Base-by-base conservation (phyloP, 2,888 invertebrate genomes). In the Andrena flavipes region DNA sequence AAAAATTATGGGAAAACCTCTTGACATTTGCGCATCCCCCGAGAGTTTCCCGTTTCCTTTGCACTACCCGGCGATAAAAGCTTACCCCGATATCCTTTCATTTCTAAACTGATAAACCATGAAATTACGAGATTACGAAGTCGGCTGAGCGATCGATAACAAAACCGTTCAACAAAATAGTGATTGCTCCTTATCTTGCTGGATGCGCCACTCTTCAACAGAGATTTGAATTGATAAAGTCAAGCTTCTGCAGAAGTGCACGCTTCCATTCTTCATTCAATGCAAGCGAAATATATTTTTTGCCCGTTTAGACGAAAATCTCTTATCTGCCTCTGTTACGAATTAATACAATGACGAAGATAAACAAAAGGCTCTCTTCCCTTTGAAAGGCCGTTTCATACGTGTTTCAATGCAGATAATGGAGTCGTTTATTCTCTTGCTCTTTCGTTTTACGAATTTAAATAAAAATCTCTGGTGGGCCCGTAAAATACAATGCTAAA, bases 21-120 rank as follows among this genome's bases (percentile, higher is more conserved):
- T 68, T 76, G 77, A 80, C 83, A 76, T 84, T 84, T 77, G 65
- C 49, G n/a, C 62, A 56, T 63, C 80, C 77, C 77, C 16, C 20
- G 83, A 51, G 75, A 48, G 49, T 65, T 48, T 63, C 65, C 49
- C 49, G 30, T 62, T 70, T 56, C 59, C 30, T n/a, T 49, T 54
- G 70, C 49, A 51, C 13, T 8, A 59, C 29, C 30, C 20, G 13
- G 48, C 42, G 54, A 73, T 75, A 63, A 77, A 77, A 84, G 76
- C 73, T 82, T 62, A 63, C 16, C 74, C 74, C 23, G 72, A 74
- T 83, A 59, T 78, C 64, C 70, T 65, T 72, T 75, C 80, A 80
- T 83, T 80, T 80, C 63, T 75, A 73, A 72, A 33, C 51, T 30
- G 20, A 65, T 63, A 26, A 54, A 30, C 33, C 48, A 60, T 20